Evolutionary conservation across 2,797 vertebrate species (phyloP).

Genomic region (Scolopax rusticola): DNA sequence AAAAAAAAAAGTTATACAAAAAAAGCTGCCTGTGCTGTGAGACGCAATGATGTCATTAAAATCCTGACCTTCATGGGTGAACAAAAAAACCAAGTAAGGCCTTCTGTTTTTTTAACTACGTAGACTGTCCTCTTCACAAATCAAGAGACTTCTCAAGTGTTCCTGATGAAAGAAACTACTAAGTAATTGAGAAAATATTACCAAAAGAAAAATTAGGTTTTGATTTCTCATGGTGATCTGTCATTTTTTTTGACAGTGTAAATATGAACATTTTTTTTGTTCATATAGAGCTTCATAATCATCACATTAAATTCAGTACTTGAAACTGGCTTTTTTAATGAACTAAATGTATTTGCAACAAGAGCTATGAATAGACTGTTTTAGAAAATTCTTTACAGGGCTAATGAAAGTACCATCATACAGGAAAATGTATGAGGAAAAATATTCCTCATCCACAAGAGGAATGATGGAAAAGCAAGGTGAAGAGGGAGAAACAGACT

Average conservation of each 20-base stretch:
- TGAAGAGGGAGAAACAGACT: neutral
- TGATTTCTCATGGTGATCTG: neutral
- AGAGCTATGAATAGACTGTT: neutral
- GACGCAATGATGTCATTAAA: neutral
- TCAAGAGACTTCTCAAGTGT: neutral
- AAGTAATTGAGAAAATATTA: neutral
- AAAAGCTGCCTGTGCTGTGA: neutral
- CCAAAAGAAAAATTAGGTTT: neutral
- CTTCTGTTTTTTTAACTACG: neutral
- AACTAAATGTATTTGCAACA: neutral
- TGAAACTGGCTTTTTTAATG: neutral
- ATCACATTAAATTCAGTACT: neutral
- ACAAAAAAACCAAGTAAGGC: neutral
- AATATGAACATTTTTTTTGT: neutral
- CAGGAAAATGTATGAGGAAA: neutral
- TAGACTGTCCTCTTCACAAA: neutral
- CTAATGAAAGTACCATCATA: neutral
- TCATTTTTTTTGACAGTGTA: neutral
- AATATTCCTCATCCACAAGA: neutral
- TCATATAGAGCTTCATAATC: neutral
- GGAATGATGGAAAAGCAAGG: neutral
- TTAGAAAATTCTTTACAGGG: neutral
- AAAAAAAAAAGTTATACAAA: neutral
- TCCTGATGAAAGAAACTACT: neutral
- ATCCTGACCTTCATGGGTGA: neutral